These are phyloP conservation scores for Hemichromis elongatus DNA, from an alignment of 2,113 vertebrate genomes.

Conservation along the genomic window DNA sequence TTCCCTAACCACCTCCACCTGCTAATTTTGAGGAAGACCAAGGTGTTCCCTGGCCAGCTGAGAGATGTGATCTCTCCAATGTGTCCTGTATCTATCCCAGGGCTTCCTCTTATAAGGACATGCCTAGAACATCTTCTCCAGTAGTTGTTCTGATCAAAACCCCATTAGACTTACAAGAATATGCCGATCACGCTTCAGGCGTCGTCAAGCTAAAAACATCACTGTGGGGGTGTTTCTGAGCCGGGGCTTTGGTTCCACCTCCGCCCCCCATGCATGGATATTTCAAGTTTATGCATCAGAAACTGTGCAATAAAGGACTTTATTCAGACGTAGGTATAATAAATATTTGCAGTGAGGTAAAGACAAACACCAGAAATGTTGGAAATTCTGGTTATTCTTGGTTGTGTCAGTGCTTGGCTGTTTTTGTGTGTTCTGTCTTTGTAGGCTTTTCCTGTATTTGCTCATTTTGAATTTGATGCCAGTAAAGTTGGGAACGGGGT, in stretches of 20 bases:
- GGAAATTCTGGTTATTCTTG: background rate
- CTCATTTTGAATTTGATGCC: background rate
- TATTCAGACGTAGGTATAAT: background rate
- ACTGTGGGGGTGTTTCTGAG: background rate
- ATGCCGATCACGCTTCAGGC: rapidly evolving
- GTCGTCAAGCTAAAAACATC: background rate
- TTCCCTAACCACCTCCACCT: background rate
- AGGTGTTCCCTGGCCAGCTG: background rate
- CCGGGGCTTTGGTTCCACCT: no score
- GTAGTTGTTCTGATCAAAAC: background rate
- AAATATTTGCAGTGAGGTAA: background rate
- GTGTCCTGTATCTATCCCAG: background rate
- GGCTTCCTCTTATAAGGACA: background rate
- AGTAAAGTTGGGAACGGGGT: background rate
- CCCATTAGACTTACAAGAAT: background rate
- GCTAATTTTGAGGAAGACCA: background rate
- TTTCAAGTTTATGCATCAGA: background rate
- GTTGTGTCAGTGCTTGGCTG: background rate
- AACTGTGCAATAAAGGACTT: background rate
- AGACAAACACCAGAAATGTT: background rate
- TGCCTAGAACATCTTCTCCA: background rate
- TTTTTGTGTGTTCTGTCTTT: background rate
- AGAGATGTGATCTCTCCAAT: background rate
- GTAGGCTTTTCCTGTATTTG: background rate
- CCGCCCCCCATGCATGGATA: background rate